Percentiles rank a stretch among this genome's conserved stretches.
Evolutionary conservation across 2,113 vertebrate genomes (phyloP).

Genomic region (Cricetomys ansorgei): DNA sequence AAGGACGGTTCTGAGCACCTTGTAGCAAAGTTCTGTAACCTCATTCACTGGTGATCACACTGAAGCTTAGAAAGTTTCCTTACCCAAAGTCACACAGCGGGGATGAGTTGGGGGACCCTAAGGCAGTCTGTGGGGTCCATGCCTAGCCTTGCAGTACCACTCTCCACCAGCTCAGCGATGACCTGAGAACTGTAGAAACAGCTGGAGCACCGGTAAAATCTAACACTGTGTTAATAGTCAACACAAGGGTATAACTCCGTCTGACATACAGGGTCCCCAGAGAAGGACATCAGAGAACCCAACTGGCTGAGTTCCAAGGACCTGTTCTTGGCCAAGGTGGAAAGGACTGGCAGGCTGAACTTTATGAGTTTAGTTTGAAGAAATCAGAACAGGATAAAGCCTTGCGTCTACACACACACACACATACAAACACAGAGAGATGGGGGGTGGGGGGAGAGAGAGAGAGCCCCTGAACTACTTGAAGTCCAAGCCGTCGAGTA

Average conservation of each 20-base stretch:
- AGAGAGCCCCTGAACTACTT: fast-evolving
- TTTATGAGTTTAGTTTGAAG: background rate
- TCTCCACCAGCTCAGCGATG: background rate
- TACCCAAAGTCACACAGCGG: background rate
- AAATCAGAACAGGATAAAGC: background rate
- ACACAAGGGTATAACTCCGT: background rate
- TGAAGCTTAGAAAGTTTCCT: background rate
- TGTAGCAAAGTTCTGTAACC: fast-evolving
- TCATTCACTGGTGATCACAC: background rate
- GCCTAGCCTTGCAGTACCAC: background rate
- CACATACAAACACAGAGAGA: no score
- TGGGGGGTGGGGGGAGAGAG: no score
- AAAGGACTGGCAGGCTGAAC: no score
- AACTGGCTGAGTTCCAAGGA: fast-evolving
- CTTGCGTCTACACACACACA: background rate
- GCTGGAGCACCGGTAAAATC: background rate
- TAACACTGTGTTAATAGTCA: no score
- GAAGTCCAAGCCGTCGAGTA: background rate
- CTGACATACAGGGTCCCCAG: fast-evolving
- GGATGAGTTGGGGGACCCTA: background rate
- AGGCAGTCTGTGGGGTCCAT: background rate
- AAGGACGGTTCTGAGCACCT: background rate
- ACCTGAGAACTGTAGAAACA: background rate
- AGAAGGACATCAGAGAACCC: no score
- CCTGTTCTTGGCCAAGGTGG: fast-evolving